Conservation (phyloP, 1,140 invertebrate genomes). For the Drosophila obscura region DNA sequence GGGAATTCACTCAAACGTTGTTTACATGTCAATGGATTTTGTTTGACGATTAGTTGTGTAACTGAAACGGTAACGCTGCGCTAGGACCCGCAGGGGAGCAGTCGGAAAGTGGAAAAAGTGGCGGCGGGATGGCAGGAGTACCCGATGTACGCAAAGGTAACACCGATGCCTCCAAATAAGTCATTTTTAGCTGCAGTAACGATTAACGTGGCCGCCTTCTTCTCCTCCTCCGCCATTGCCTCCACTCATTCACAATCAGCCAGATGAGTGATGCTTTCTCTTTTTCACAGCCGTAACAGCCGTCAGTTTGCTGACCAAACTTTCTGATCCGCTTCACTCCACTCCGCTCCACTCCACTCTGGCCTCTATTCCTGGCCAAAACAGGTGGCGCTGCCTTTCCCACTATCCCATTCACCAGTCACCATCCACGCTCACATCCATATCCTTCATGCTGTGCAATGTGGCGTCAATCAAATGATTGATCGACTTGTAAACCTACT, state of each 20-base stretch:
- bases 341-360: conserved; percentile 11
- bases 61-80: conserved; percentile 22
- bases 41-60: conserved; percentile 64
- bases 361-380: conserved; percentile 10
- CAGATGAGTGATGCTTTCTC: conserved; percentile 39
- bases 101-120: neutral
- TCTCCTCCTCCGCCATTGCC: too few relatives aligned
- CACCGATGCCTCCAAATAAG: neutral
- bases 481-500: conserved; percentile 55
- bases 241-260: neutral
- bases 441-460: conserved; percentile 54
- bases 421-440: conserved; percentile 24
- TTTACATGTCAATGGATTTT: conserved; percentile 75
- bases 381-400: conserved; percentile 48
- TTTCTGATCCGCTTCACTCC: conserved; percentile 18
- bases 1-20: conserved; percentile 51
- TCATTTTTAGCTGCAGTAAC: neutral
- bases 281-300: conserved; percentile 19
- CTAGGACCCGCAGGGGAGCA: conserved; percentile 63
- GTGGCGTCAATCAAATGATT: conserved; percentile 78
- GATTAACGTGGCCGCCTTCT: neutral
- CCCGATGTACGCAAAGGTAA: neutral
- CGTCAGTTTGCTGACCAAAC: conserved; percentile 47
- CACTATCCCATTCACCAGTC: conserved; percentile 11
- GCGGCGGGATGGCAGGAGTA: neutral